Evolutionary conservation across 2,888 invertebrate species (phyloP).

Genomic region (Pandemis corylana): DNA sequence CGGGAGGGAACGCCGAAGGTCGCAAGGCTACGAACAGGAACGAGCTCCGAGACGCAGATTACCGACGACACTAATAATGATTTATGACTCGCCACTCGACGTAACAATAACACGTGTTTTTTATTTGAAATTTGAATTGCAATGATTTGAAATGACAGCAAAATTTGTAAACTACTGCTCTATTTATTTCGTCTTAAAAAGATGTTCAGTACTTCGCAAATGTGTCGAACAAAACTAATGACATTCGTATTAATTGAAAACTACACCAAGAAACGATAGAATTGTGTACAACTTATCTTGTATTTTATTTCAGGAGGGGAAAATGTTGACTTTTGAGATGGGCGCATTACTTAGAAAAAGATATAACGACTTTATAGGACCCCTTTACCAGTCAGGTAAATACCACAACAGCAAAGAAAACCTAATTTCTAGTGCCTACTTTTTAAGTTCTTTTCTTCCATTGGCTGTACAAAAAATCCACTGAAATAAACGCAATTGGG

Average conservation of each 20-base stretch:
- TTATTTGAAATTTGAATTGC: not conserved
- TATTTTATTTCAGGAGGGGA: constrained; percentile 76
- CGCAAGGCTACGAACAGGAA: constrained; percentile 69
- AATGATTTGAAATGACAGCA: no score
- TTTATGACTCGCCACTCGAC: constrained; percentile 65
- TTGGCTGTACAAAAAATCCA: not conserved
- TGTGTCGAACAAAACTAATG: constrained; percentile 20
- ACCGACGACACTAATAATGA: constrained; percentile 77
- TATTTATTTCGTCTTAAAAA: constrained; percentile 13
- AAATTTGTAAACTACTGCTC: not conserved
- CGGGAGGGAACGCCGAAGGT: constrained; percentile 74
- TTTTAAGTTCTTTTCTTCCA: not conserved
- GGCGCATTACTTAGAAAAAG: constrained; percentile 82
- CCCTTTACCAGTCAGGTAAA: constrained; percentile 72
- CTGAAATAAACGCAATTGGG: no score
- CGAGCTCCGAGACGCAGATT: constrained; percentile 67
- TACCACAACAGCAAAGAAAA: not conserved
- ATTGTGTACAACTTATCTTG: constrained; percentile 26
- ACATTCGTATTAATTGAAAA: not conserved
- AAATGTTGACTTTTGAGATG: constrained; percentile 82
- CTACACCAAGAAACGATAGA: not conserved
- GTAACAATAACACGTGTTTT: constrained; percentile 45
- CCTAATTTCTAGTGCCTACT: no score
- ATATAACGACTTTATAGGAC: constrained; percentile 81
- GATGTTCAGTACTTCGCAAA: not conserved